These are phyloP conservation scores for Amphiprion ocellaris DNA, from an alignment of 2,113 vertebrate genomes.

Conservation along the genomic window DNA sequence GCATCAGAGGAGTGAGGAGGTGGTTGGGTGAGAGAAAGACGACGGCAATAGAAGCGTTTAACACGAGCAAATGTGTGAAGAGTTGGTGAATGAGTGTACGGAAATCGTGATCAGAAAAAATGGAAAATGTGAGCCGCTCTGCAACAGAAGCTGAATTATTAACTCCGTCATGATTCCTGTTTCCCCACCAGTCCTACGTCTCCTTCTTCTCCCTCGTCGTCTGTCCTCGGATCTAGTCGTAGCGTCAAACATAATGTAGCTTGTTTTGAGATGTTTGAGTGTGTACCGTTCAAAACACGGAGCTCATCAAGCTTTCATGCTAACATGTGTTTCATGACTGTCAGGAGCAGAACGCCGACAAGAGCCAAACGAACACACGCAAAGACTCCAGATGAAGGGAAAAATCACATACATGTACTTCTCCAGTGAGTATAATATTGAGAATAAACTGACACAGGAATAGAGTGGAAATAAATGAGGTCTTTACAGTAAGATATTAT, in stretches of 20 bases:
- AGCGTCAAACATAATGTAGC: slow-evolving; percentile 36
- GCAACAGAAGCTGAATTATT: slow-evolving; percentile 46
- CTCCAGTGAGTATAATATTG: not conserved
- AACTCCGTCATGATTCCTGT: slow-evolving; percentile 27
- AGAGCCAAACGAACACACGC: not conserved
- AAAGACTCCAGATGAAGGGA: not conserved
- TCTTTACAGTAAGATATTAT: not conserved
- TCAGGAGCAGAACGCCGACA: slow-evolving; percentile 22
- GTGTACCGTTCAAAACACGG: slow-evolving; percentile 24
- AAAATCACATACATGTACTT: not conserved
- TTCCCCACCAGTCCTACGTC: slow-evolving; percentile 2
- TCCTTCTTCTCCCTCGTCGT: not conserved
- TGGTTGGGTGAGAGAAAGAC: slow-evolving; percentile 6
- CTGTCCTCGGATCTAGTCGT: slow-evolving; percentile 22
- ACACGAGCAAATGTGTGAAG: slow-evolving; percentile 29
- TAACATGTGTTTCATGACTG: slow-evolving; percentile 61
- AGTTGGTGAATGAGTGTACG: slow-evolving; percentile 18
- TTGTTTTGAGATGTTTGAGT: slow-evolving; percentile 33
- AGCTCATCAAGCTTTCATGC: slow-evolving; percentile 66
- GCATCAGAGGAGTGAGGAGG: not conserved
- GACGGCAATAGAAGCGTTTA: slow-evolving; percentile 15
- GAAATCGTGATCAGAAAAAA: not conserved
- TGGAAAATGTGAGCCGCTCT: slow-evolving; percentile 21
- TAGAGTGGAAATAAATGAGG: not conserved
- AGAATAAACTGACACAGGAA: not conserved